phyloP scores from a whole-genome alignment of 2,888 invertebrate genomes.

The Rhagonycha lutea region DNA sequence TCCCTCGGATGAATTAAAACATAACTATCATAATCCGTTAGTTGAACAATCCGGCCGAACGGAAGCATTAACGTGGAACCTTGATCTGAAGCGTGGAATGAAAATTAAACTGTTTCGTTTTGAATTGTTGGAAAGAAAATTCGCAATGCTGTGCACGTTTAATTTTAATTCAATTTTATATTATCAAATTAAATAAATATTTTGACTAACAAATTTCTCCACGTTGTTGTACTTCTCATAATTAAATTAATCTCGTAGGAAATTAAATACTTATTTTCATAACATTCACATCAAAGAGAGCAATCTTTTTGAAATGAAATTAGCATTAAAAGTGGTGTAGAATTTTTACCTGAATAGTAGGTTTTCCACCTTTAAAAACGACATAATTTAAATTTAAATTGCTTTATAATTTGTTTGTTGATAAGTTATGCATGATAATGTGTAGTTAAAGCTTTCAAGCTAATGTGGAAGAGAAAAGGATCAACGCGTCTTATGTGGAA shows the following conservation, averaged over 20 bases:
- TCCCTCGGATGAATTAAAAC: too few species aligned
- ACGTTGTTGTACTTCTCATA: background rate
- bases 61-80: too few species aligned
- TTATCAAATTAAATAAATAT: constrained; percentile 10
- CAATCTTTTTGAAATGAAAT: background rate
- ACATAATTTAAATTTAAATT: background rate
- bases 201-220: background rate
- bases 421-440: constrained; percentile 26
- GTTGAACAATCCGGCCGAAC: too few species aligned
- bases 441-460: constrained; percentile 17
- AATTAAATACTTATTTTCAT: constrained; percentile 1
- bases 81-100: background rate
- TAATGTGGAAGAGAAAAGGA: constrained; percentile 15
- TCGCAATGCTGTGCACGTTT: constrained; percentile 19
- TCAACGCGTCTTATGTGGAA: constrained; percentile 24
- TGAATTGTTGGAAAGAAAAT: background rate
- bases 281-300: background rate
- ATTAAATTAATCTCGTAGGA: constrained; percentile 1
- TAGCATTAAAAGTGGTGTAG: background rate
- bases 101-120: background rate
- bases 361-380: background rate
- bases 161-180: constrained; percentile 25
- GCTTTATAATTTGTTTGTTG: constrained; percentile 9
- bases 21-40: too few species aligned
- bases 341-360: background rate